Conservation (phyloP, 2,888 invertebrate species). For the Drosophila barbarae region DNA sequence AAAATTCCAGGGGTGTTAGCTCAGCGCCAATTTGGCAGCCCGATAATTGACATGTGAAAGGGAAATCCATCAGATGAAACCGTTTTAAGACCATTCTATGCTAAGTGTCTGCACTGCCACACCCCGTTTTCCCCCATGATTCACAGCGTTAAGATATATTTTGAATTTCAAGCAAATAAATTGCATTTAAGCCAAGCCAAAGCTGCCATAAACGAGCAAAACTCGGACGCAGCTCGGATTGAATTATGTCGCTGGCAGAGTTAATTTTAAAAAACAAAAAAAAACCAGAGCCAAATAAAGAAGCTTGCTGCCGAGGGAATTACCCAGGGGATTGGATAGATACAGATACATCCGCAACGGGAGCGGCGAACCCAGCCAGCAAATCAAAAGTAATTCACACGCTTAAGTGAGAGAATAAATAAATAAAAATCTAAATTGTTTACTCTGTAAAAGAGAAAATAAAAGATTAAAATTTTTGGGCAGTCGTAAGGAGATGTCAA, state of each 20-base stretch:
- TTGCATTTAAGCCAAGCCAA: conserved; percentile 56
- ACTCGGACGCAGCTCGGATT: conserved; percentile 18
- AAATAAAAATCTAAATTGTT: conserved; percentile 2
- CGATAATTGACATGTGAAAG: conserved; percentile 41
- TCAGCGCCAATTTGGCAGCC: conserved; percentile 38
- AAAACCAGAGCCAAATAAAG: conserved; percentile 66
- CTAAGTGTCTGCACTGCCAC: conserved; percentile 25
- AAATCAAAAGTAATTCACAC: conserved; percentile 67
- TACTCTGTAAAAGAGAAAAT: neutral
- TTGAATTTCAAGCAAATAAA: conserved; percentile 50
- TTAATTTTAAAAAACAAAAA: conserved; percentile 52
- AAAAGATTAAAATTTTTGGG: no score
- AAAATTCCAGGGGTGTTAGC: conserved; percentile 48
- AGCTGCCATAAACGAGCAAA: conserved; percentile 61
- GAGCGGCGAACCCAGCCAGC: conserved; percentile 30
- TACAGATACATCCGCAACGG: conserved; percentile 61
- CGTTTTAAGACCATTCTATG: conserved; percentile 22
- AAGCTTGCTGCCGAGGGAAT: conserved; percentile 58
- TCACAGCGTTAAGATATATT: conserved; percentile 13
- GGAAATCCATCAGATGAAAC: conserved; percentile 37
- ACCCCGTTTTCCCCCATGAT: conserved; percentile 26
- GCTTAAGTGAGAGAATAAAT: conserved; percentile 52
- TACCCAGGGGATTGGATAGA: conserved; percentile 49
- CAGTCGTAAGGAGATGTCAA: no score
- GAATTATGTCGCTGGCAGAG: conserved; percentile 70